Evolutionary conservation across 2,888 invertebrate species (phyloP).

Genomic region (Allygus modestus): DNA sequence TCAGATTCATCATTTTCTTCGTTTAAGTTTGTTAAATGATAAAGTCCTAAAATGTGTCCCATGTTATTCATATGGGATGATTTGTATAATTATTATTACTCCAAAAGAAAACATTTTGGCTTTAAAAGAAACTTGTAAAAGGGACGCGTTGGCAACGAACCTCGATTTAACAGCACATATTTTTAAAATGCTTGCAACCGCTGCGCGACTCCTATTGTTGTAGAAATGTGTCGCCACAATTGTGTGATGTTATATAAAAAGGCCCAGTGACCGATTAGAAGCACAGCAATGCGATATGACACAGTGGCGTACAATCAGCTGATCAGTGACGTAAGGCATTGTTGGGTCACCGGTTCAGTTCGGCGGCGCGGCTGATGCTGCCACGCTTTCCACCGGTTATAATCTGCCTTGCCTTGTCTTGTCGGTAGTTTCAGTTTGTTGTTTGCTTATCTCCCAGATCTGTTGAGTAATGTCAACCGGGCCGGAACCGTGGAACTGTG

Average conservation of each 20-base stretch:
- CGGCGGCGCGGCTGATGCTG: not conserved
- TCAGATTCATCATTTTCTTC: too few relatives aligned
- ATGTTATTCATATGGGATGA: too few relatives aligned
- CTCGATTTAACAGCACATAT: too few relatives aligned
- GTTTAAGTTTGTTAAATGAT: too few relatives aligned
- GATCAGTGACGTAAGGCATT: slow-evolving; percentile 23
- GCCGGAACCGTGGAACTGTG: slow-evolving; percentile 19
- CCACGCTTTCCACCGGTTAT: slow-evolving; percentile 13
- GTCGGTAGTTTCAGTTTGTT: not conserved
- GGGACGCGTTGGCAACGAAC: too few relatives aligned
- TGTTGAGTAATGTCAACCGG: slow-evolving; percentile 33
- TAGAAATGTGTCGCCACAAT: too few relatives aligned
- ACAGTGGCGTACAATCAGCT: slow-evolving; percentile 23
- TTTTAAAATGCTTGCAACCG: too few relatives aligned
- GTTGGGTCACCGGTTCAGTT: slow-evolving; percentile 2
- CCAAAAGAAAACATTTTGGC: too few relatives aligned
- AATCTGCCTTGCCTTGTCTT: not conserved
- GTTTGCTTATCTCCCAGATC: slow-evolving; percentile 32
- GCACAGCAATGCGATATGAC: not conserved
- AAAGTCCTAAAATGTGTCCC: too few relatives aligned
- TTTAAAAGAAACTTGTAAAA: too few relatives aligned
- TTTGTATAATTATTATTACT: too few relatives aligned
- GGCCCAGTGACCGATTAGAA: not conserved
- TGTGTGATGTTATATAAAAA: not conserved
- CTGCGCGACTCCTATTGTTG: too few relatives aligned